These are phyloP conservation scores for Tenthredo distinguenda DNA, from an alignment of 2,888 invertebrate species.

Conservation along the genomic window DNA sequence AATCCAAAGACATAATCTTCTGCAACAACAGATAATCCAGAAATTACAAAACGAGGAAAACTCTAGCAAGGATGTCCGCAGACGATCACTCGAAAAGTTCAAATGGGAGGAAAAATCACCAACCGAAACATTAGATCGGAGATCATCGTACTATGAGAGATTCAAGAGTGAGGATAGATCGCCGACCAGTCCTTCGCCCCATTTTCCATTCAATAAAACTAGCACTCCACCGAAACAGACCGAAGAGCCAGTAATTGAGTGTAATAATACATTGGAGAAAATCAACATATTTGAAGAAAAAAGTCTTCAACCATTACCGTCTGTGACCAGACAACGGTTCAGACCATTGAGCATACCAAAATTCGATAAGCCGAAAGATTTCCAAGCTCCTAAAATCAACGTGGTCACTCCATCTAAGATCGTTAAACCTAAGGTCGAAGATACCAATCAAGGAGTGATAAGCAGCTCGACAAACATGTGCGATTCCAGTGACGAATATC, in stretches of 20 bases:
- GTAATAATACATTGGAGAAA: slow-evolving; percentile 68
- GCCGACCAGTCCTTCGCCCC: slow-evolving; percentile 58
- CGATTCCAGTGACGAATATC: slow-evolving; percentile 75
- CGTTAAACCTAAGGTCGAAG: slow-evolving; percentile 52
- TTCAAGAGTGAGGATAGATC: slow-evolving; percentile 45
- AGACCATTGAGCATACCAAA: slow-evolving; percentile 65
- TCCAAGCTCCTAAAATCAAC: slow-evolving; percentile 62
- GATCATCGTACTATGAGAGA: slow-evolving; percentile 35
- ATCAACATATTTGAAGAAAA: slow-evolving; percentile 69
- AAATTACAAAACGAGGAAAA: slow-evolving; percentile 61
- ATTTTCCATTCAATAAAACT: slow-evolving; percentile 53
- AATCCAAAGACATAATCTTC: slow-evolving; percentile 72
- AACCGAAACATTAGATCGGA: slow-evolving; percentile 29
- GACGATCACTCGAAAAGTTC: slow-evolving; percentile 40
- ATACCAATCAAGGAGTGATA: slow-evolving; percentile 57
- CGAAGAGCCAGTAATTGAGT: slow-evolving; percentile 61
- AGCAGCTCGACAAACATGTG: slow-evolving; percentile 59
- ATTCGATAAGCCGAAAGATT: slow-evolving; percentile 47
- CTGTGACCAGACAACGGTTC: slow-evolving; percentile 55
- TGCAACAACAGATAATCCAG: slow-evolving; percentile 71
- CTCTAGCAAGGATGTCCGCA: slow-evolving; percentile 4
- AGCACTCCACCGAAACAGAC: slow-evolving; percentile 54
- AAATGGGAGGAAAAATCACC: slow-evolving; percentile 35
- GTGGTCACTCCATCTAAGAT: slow-evolving; percentile 62
- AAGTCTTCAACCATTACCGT: slow-evolving; percentile 55